Base-by-base conservation (phyloP, 1,140 invertebrate genomes). In the Anagrus nilaparvatae region DNA sequence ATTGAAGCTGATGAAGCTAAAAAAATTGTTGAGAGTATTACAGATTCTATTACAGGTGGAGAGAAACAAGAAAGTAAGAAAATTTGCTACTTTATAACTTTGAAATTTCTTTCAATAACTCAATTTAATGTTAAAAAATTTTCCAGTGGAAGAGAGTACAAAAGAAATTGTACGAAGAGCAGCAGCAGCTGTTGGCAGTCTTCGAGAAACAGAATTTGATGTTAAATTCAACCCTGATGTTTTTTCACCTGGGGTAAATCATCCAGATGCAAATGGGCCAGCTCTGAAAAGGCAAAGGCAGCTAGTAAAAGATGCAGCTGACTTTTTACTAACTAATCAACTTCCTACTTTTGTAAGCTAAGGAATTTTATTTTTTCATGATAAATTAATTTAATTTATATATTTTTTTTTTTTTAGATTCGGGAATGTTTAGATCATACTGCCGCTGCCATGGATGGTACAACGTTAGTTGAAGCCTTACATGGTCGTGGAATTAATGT, bases 151-250 rank as follows among this genome's bases (percentile, higher is more conserved):
- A 58, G 86, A 91, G 55, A 86, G 79, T 50, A 91, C 87, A 5
- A 82, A 82, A 48, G 87, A 89, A 42, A 90, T 97, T 30, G 87
- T 97, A 1, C 82, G 81, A 48, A 82, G 83, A 52, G 92, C 94
- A 20, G 88, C 91, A 12, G 63, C 76, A 9, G 83, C 87, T 28
- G 92, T 97, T 13, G 89, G 90, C 1, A 97, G 93, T 4, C 71
- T 97, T 3, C 92, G 90, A 58, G 87, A 92, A 43, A 85, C 78
- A 27, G 92, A 97, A 65, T 97, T 98, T 63, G 91, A 94, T 59
- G 87, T 99, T 41, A 77, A 91, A 35, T 99, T 99, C 65, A 99
- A 99, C 71, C 92, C 96, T 1, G 96, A 99, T 71, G 88, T 97
- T 38, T 98, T 87, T 70, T 97, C 93, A 5, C 84, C 87, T 1